phyloP scores from a whole-genome alignment of 2,113 vertebrate genomes.

The Brachypodius melanocephalos region DNA sequence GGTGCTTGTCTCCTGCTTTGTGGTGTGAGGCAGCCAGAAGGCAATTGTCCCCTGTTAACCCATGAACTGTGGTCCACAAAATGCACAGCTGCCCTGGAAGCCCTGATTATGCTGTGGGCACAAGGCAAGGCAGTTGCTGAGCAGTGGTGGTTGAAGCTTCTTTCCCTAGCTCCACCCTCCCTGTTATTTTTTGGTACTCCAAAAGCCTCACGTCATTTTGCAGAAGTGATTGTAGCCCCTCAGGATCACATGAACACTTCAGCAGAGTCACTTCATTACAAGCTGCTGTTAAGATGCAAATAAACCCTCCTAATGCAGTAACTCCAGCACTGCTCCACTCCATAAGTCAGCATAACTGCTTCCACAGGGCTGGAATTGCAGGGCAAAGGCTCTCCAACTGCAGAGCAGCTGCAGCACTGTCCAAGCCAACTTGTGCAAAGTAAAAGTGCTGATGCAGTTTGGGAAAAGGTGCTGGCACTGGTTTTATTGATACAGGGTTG shows the following conservation, averaged over 20 bases:
- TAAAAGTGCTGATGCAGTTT: not conserved
- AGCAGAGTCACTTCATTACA: conserved; percentile 7
- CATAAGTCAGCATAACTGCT: conserved; percentile 5
- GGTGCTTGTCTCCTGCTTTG: not conserved
- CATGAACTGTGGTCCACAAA: not conserved
- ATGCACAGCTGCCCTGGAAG: not conserved
- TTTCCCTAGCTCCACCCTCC: not conserved
- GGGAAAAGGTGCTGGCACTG: not conserved
- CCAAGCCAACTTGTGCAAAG: not conserved
- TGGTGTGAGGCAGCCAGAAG: not conserved
- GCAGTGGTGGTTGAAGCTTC: not conserved
- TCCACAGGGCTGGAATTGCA: not conserved
- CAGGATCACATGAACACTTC: conserved; percentile 10
- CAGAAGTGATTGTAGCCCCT: conserved; percentile 36
- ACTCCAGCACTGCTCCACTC: conserved; percentile 15
- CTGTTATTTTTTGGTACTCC: not conserved
- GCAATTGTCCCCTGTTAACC: not conserved
- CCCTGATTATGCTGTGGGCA: not conserved
- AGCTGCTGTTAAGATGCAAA: conserved; percentile 42
- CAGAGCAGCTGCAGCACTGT: not conserved
- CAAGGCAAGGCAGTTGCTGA: not conserved
- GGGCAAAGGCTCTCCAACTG: not conserved
- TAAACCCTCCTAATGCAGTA: conserved; percentile 9
- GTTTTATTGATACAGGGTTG: not conserved
- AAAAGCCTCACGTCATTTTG: conserved; percentile 26